These are phyloP conservation scores for Dasyornis broadbenti DNA, from an alignment of 2,113 vertebrate genomes.

Conservation along the genomic window DNA sequence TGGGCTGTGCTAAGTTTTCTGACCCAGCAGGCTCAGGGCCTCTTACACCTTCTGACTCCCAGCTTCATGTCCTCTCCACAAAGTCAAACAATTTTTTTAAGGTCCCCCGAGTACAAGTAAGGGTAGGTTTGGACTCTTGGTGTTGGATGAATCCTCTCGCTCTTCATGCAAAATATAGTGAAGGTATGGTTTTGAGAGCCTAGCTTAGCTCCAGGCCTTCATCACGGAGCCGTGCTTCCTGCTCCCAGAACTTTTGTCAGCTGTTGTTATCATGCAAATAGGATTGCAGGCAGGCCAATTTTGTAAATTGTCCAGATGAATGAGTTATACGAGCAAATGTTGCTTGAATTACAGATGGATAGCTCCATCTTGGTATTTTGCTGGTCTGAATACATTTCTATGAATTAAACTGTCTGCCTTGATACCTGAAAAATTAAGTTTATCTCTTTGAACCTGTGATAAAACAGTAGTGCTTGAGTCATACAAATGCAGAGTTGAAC, in stretches of 20 bases:
- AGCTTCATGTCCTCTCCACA: neutral
- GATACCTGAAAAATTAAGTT: neutral
- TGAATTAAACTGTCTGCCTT: neutral
- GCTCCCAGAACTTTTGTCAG: constrained; percentile 24
- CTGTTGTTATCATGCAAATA: constrained; percentile 41
- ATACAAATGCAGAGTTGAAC: neutral
- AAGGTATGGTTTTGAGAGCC: neutral
- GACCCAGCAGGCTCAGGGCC: neutral
- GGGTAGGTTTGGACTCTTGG: neutral
- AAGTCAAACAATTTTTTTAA: neutral
- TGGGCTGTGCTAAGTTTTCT: neutral
- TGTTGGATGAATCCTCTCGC: rapidly evolving
- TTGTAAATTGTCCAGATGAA: constrained; percentile 41
- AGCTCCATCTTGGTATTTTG: neutral
- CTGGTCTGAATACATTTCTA: neutral
- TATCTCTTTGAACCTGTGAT: neutral
- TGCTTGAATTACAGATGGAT: constrained; percentile 36
- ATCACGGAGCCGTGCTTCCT: neutral
- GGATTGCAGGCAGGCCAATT: constrained; percentile 21
- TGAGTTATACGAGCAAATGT: constrained; percentile 18
- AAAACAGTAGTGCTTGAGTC: neutral
- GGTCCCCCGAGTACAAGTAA: neutral
- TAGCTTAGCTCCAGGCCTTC: constrained; percentile 3
- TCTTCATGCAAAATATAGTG: neutral
- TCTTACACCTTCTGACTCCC: neutral